Conservation (phyloP, 2,888 invertebrate genomes). For the Adineta ricciae region DNA sequence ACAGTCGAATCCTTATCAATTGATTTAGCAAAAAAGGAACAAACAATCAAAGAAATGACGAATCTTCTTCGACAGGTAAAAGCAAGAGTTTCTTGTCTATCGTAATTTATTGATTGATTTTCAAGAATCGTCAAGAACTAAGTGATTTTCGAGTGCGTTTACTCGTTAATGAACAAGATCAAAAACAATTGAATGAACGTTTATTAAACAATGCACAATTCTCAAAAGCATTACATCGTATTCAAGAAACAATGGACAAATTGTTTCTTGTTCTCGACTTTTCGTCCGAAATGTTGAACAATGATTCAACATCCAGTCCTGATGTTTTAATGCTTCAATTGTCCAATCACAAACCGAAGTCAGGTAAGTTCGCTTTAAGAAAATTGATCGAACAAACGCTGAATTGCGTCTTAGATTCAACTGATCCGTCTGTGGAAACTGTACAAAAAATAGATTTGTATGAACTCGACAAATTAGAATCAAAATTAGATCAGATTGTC, state of each 20-base stretch:
- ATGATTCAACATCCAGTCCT: background rate
- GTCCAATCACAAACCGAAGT: background rate
- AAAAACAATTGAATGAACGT: background rate
- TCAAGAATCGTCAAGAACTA: background rate
- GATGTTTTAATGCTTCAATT: background rate
- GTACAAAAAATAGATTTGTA: background rate
- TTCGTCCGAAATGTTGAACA: background rate
- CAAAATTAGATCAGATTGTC: background rate
- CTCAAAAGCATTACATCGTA: background rate
- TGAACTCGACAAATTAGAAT: background rate
- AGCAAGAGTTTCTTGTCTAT: background rate
- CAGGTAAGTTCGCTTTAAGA: background rate
- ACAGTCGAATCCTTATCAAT: background rate
- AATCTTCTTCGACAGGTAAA: background rate
- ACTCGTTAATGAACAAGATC: background rate
- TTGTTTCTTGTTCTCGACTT: background rate
- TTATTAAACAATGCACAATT: background rate
- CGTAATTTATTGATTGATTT: background rate
- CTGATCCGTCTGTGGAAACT: background rate
- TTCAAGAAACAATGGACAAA: background rate
- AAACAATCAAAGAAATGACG: background rate
- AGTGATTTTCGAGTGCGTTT: background rate
- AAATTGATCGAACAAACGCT: too few species aligned
- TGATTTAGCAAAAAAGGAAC: background rate
- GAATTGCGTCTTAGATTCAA: background rate